Base-by-base conservation (phyloP, 2,113 vertebrate species). In the Neopipo cinnamomea region DNA sequence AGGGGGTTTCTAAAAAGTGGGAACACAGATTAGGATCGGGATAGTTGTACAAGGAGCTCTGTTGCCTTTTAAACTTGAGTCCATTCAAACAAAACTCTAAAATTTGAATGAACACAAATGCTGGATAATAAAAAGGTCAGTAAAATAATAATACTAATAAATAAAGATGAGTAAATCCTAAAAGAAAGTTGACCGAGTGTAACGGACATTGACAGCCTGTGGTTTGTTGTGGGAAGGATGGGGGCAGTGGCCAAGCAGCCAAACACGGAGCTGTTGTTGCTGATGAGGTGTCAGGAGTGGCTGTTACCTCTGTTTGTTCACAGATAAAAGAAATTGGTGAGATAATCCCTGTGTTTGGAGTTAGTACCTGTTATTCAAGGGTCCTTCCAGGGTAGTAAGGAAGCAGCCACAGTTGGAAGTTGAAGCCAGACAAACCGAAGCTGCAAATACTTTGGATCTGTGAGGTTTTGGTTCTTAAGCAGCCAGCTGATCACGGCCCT, bases 21-120 rank as follows among this genome's bases (percentile, higher is more conserved):
- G 9, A 55, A n/a, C 24, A 24, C 17, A 31, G 31, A 12, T 53
- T 37, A 22, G 77, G 37, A 35, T 11, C 41, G 62, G 41, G n/a
- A 13, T 4, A 61, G 50, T 55, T 74, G 27, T 52, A 20, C 7
- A 11, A 50, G 23, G 58, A 88, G 12, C 62, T 79, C 35, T 4
- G 4, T 27, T 90, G 20, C 44, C 27, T 56, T 50, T n/a, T 52
- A 28, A 80, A 8, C 28, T 46, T 6, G 30, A 72, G 12, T 27
- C 16, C 4, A 1, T n/a, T 55, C 35, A 19, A 30, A 42, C 5
- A 52, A 90, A 78, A 99, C 55, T 98, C 98, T 99, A 14, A 99
- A 99, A 95, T 99, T 99, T 97, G 98, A 99, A 76, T 97, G 98
- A 92, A 98, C 98, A 10, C 99, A 99, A 98, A 99, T 99, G 98